Evolutionary conservation across 2,113 vertebrate species (phyloP).

Genomic region (Psittacula cyanocephala): DNA sequence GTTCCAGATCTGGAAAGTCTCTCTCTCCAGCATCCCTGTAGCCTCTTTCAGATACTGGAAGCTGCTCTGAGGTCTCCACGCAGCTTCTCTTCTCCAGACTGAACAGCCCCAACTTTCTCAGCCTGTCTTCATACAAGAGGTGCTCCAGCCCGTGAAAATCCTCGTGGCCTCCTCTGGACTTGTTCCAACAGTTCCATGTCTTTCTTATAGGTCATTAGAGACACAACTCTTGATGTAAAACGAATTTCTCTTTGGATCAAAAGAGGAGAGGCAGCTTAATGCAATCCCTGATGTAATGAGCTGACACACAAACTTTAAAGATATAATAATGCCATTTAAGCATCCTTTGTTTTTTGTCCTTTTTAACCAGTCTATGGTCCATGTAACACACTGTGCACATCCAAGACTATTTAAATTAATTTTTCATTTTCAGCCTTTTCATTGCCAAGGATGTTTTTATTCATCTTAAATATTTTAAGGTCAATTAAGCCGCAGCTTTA

Average conservation of each 20-base stretch:
- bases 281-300: not conserved
- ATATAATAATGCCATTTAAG: not conserved
- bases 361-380: not conserved
- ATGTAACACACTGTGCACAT: not conserved
- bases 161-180: not conserved
- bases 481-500: slow-evolving; percentile 22
- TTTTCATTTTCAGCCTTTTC: slow-evolving; percentile 51
- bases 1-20: not conserved
- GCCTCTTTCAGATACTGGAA: not conserved
- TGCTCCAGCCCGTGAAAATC: not conserved
- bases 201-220: not conserved
- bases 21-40: not conserved
- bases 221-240: not conserved
- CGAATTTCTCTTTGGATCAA: not conserved
- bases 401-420: not conserved
- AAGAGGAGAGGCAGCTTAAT: not conserved
- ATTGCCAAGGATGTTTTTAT: slow-evolving; percentile 23
- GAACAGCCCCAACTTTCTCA: not conserved
- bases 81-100: not conserved
- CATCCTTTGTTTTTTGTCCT: not conserved
- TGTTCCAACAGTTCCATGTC: not conserved
- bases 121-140: not conserved
- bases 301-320: not conserved
- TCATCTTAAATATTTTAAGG: slow-evolving; percentile 60
- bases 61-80: not conserved